Evolutionary conservation across 2,888 invertebrate genomes (phyloP).

Genomic region (Thecophora atra): DNA sequence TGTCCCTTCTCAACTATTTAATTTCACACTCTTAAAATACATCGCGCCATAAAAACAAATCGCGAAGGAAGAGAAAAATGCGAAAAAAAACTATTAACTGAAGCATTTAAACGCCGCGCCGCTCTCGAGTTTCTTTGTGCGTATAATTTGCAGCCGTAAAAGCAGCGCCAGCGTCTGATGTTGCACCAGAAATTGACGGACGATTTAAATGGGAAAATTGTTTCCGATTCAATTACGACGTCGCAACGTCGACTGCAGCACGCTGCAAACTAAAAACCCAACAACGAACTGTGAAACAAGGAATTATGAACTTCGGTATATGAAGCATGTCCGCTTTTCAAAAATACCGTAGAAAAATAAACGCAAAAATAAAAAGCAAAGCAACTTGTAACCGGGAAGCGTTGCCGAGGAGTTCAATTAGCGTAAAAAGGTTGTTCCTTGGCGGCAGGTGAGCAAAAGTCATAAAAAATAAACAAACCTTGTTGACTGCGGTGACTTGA

Average conservation of each 20-base stretch:
- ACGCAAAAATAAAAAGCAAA: neutral
- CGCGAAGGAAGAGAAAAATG: neutral
- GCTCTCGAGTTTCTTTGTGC: neutral
- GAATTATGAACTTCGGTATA: neutral
- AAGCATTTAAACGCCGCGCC: neutral
- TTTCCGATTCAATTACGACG: slow-evolving; percentile 35
- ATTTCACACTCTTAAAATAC: neutral
- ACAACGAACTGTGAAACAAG: no score
- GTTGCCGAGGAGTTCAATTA: neutral
- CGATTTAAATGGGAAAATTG: slow-evolving; percentile 33
- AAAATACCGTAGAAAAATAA: neutral
- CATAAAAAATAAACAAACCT: neutral
- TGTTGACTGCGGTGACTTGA: neutral
- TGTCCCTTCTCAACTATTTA: neutral
- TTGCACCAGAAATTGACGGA: slow-evolving; percentile 6
- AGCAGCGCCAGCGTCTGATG: neutral
- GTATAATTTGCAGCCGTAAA: slow-evolving; percentile 4
- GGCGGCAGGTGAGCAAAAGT: neutral
- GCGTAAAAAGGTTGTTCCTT: neutral
- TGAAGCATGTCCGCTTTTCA: no score
- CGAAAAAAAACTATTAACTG: neutral
- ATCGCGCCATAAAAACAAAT: neutral
- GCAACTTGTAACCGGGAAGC: neutral
- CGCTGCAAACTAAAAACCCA: neutral
- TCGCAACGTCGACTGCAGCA: neutral